Evolutionary conservation across 2,888 invertebrate species (phyloP).

Genomic region (Bhutanitis thaidina): DNA sequence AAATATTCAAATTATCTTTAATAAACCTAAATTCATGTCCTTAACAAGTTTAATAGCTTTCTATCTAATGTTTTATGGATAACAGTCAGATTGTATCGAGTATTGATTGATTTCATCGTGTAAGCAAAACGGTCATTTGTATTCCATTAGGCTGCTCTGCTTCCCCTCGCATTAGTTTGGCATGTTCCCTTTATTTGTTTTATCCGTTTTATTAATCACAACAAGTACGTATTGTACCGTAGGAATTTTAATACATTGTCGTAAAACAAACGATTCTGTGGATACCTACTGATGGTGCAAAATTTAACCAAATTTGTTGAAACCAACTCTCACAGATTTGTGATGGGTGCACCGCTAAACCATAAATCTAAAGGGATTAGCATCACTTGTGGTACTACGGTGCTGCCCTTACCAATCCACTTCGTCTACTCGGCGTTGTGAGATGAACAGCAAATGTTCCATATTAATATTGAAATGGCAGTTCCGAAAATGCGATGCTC

Average conservation of each 20-base stretch:
- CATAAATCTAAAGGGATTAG: too few relatives aligned
- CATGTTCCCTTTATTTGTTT: conserved; percentile 28
- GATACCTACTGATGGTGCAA: too few relatives aligned
- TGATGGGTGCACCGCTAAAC: too few relatives aligned
- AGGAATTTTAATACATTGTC: not conserved
- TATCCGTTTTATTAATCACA: conserved; percentile 24
- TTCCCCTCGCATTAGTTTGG: conserved; percentile 35
- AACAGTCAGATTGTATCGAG: conserved; percentile 36
- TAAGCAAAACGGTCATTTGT: conserved; percentile 62
- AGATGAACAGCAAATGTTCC: too few relatives aligned
- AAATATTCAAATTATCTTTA: too few relatives aligned
- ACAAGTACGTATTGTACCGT: conserved; percentile 1
- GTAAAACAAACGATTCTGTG: not conserved
- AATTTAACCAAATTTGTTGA: too few relatives aligned
- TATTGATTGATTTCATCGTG: conserved; percentile 62
- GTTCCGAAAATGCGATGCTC: too few relatives aligned
- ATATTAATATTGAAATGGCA: too few relatives aligned
- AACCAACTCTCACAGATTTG: too few relatives aligned
- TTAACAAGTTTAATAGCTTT: conserved; percentile 18
- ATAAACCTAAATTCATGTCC: conserved; percentile 10
- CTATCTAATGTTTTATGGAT: conserved; percentile 12
- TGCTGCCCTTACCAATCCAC: too few relatives aligned
- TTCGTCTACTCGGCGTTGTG: too few relatives aligned
- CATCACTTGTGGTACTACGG: too few relatives aligned
- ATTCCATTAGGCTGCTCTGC: conserved; percentile 53